A percentile compares a stretch with the other conserved stretches of the same genome.
Evolutionary conservation across 2,113 vertebrate genomes (phyloP).

Genomic region (Coracopsis vasa): DNA sequence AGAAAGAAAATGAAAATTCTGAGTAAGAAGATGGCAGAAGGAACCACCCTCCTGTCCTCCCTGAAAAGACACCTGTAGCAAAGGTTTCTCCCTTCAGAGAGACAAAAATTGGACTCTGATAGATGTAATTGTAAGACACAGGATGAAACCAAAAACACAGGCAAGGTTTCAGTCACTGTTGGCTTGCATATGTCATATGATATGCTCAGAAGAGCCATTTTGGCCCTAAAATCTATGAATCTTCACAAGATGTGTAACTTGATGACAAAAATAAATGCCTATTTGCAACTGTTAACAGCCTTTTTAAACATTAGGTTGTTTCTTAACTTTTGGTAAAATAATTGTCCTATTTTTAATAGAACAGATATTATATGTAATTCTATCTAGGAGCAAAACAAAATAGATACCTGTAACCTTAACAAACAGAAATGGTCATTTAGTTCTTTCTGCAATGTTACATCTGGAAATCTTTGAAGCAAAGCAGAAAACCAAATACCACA

Average conservation of each 20-base stretch:
- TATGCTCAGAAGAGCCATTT: neutral
- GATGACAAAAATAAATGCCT: slow-evolving; percentile 12
- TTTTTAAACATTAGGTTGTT: slow-evolving; percentile 15
- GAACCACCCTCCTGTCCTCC: neutral
- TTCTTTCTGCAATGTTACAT: neutral
- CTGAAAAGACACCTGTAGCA: neutral
- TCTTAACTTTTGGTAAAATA: slow-evolving; percentile 9
- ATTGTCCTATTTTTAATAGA: slow-evolving; percentile 17
- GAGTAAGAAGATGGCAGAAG: neutral
- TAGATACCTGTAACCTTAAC: neutral
- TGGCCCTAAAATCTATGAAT: neutral
- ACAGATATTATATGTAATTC: neutral
- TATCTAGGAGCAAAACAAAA: neutral
- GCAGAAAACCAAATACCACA: neutral
- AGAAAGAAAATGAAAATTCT: neutral
- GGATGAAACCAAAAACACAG: neutral
- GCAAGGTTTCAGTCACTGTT: neutral
- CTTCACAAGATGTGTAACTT: neutral
- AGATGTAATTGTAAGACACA: neutral
- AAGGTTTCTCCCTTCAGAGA: neutral
- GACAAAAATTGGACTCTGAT: neutral
- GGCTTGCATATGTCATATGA: neutral
- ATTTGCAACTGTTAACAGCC: slow-evolving; percentile 4
- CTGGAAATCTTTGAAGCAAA: neutral
- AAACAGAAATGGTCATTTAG: neutral